Base-by-base conservation (phyloP, 2,113 vertebrate genomes). In the Centropus bengalensis region DNA sequence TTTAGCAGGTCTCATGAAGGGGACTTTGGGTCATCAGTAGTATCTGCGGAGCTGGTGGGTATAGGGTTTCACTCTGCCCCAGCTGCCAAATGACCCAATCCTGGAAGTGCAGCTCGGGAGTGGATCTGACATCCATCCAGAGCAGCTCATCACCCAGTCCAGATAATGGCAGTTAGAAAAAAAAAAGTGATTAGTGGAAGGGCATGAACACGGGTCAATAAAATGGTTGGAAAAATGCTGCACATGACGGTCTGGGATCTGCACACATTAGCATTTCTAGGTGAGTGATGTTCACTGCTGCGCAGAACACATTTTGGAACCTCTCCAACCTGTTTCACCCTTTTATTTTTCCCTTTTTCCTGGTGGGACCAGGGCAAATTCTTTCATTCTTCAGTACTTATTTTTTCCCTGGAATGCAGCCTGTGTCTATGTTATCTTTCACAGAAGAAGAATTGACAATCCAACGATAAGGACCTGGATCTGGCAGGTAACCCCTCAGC, bases 181-280 rank as follows among this genome's bases (percentile, higher is more conserved):
- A 12, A 12, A 33, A 74, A 21, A 27, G 79, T 3, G 30, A 8
- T 16, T 4, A 14, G 32, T 21, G 76, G 70, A 33, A 58, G 2
- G 27, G 30, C 51, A 30, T 3, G 7, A 58, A 4, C 45, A 42
- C 22, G 16, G 76, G 22, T 20, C 55, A 32, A 11, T 45, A 14
- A 10, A 27, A 28, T 26, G 12, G 5, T 33, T 5, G 30, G 54
- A 42, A 93, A 84, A 42, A 20, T 60, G 52, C 38, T 56, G 36
- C 0, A 0, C 15, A 4, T 28, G 26, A 6, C 0, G 12, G 14
- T 23, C 30, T 3, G 9, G 60, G 80, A 63, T 1, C 30, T 59
- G 16, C 1, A 2, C 10, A 9, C 8, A 0, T 21, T n/a, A 40
- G 19, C 4, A 0, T 49, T 59, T 52, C 33, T 28, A 16, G 54